Conservation (phyloP, 2,888 invertebrate species). For the Polylopha cassiicola region DNA sequence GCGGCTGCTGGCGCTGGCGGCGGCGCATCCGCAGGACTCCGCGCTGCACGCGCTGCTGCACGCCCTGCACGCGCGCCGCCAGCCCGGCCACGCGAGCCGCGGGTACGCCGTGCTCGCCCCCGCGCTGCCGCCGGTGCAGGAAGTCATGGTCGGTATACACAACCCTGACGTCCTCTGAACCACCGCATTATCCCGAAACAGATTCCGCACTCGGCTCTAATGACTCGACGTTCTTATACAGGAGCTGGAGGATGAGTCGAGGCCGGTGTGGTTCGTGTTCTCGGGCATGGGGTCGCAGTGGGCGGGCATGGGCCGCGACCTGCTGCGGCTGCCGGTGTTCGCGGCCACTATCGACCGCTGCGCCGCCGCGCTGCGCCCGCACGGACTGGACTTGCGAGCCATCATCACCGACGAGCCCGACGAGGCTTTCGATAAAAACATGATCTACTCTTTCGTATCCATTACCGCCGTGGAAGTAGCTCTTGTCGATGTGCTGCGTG, state of each 20-base stretch:
- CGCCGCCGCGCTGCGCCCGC: constrained; percentile 85
- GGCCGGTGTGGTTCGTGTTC: constrained; percentile 96
- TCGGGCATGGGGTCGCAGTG: constrained; percentile 99
- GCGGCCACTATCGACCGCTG: constrained; percentile 85
- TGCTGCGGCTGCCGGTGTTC: constrained; percentile 90
- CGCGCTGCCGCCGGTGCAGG: not conserved
- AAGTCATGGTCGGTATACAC: not conserved
- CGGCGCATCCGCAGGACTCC: constrained; percentile 79
- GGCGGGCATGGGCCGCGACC: constrained; percentile 94
- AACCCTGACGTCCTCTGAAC: not conserved
- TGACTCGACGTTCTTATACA: no score
- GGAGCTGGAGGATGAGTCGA: constrained; percentile 74
- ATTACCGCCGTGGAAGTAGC: constrained; percentile 98
- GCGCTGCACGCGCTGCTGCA: constrained; percentile 87
- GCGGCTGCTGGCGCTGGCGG: constrained; percentile 79
- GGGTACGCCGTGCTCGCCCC: constrained; percentile 84
- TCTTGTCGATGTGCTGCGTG: constrained; percentile 90
- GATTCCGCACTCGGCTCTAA: no score
- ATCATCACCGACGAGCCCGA: constrained; percentile 87
- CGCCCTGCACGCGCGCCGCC: constrained; percentile 82
- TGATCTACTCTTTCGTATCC: constrained; percentile 92
- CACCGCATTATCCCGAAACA: no score
- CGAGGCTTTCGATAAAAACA: constrained; percentile 88
- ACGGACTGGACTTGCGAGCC: constrained; percentile 89
- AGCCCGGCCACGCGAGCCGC: constrained; percentile 86